Percentiles rank a stretch among this genome's conserved stretches.
These are phyloP conservation scores for Maconellicoccus hirsutus DNA, from an alignment of 1,140 invertebrate genomes.

Conservation along the genomic window DNA sequence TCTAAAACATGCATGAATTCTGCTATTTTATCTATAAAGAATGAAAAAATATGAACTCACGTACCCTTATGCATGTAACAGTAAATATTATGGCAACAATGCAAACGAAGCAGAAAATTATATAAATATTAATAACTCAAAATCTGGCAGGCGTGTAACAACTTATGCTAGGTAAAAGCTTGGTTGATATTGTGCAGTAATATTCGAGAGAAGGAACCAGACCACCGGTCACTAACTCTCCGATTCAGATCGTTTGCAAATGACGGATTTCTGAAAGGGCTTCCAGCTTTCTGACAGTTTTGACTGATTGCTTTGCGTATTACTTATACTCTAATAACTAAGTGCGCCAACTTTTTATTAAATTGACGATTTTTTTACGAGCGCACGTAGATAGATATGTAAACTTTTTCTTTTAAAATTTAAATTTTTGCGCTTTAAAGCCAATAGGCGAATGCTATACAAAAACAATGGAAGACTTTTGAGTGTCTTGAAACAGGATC, in stretches of 20 bases:
- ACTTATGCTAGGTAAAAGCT: slow-evolving; percentile 10
- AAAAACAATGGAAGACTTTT: too few relatives aligned
- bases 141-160: slow-evolving; percentile 19
- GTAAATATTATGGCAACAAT: not conserved
- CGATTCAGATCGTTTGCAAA: slow-evolving; percentile 14
- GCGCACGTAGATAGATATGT: not conserved
- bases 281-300: slow-evolving; percentile 13
- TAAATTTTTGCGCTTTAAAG: too few relatives aligned
- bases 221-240: slow-evolving; percentile 14
- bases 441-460: too few relatives aligned
- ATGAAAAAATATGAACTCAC: too few relatives aligned
- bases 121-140: slow-evolving; percentile 11
- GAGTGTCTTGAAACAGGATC: not conserved
- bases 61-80: too few relatives aligned
- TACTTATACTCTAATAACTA: slow-evolving; percentile 10
- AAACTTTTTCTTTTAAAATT: not conserved
- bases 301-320: slow-evolving; percentile 16
- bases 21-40: too few relatives aligned
- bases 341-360: not conserved
- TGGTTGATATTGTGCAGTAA: not conserved
- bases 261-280: slow-evolving; percentile 6
- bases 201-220: not conserved
- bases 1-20: too few relatives aligned
- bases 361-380: not conserved
- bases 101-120: slow-evolving; percentile 9